Evolutionary conservation across 2,888 invertebrate species (phyloP).

Genomic region (Brachycybe producta): DNA sequence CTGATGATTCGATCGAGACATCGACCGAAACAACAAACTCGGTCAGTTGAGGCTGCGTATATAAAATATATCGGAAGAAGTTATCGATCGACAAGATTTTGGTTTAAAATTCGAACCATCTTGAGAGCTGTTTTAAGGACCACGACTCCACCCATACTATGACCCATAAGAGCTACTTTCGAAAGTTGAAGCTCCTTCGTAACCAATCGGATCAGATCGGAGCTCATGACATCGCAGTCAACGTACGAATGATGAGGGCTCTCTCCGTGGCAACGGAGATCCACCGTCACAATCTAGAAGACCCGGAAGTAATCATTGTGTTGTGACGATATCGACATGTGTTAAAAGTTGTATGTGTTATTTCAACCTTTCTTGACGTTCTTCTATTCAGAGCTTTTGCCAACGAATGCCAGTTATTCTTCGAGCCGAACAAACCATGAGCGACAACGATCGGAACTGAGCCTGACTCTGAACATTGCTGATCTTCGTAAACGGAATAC

Average conservation of each 20-base stretch:
- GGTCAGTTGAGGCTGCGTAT: no score
- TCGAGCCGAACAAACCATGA: constrained; percentile 77
- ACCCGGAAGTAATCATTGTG: not conserved
- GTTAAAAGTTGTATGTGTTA: not conserved
- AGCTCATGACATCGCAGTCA: constrained; percentile 57
- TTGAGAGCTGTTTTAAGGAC: constrained; percentile 68
- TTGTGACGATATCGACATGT: not conserved
- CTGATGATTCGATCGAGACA: no score
- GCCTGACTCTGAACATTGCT: not conserved
- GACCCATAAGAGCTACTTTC: constrained; percentile 62
- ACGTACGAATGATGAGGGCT: constrained; percentile 66
- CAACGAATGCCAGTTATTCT: constrained; percentile 71
- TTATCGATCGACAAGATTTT: constrained; percentile 5
- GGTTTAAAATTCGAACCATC: no score
- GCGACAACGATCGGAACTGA: constrained; percentile 57
- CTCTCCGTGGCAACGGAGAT: constrained; percentile 90
- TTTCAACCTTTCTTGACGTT: constrained; percentile 47
- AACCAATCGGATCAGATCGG: constrained; percentile 55
- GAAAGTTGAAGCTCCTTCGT: constrained; percentile 46
- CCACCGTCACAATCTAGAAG: constrained; percentile 57
- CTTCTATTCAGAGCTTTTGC: constrained; percentile 54
- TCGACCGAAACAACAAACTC: no score
- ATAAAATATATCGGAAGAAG: no score
- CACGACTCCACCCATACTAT: constrained; percentile 91
- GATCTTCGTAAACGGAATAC: constrained; percentile 1